phyloP scores from a whole-genome alignment of 2,113 vertebrate genomes.

The Pachyramphus minor region DNA sequence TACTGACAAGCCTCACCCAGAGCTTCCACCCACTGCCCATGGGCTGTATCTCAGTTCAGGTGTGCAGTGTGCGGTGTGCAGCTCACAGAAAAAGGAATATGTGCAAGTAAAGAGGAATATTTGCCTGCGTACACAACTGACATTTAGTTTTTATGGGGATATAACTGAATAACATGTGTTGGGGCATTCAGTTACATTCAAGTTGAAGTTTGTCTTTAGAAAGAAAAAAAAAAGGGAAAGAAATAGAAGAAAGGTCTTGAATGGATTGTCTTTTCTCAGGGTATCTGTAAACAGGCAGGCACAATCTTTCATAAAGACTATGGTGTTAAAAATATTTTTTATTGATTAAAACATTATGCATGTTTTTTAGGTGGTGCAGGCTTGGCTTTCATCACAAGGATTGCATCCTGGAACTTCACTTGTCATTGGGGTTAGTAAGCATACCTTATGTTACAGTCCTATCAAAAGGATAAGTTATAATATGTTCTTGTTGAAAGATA shows the following conservation, averaged over 20 bases:
- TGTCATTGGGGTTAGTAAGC: neutral
- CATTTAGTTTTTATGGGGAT: neutral
- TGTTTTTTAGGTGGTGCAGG: neutral
- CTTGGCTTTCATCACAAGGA: neutral
- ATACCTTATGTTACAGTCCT: neutral
- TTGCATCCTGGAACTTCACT: neutral
- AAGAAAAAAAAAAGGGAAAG: neutral
- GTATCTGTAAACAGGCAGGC: neutral
- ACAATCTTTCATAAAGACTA: neutral
- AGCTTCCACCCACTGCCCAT: neutral
- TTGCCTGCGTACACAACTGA: neutral
- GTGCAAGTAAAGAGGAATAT: neutral
- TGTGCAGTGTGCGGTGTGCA: accelerated
- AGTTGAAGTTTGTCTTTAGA: neutral
- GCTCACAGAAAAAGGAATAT: neutral
- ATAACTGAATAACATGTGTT: neutral
- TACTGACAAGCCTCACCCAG: neutral
- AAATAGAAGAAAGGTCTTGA: neutral
- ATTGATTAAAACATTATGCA: neutral
- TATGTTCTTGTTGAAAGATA: neutral
- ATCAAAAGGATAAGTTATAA: neutral
- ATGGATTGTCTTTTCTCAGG: neutral
- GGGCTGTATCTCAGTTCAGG: neutral
- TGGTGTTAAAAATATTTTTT: neutral
- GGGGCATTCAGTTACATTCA: neutral